Evolutionary conservation across 53 echinoderm and acorn worm species (phyloP), one percentile per base, ranked within the genome.

Genomic region (Patiria pectinifera): DNA sequence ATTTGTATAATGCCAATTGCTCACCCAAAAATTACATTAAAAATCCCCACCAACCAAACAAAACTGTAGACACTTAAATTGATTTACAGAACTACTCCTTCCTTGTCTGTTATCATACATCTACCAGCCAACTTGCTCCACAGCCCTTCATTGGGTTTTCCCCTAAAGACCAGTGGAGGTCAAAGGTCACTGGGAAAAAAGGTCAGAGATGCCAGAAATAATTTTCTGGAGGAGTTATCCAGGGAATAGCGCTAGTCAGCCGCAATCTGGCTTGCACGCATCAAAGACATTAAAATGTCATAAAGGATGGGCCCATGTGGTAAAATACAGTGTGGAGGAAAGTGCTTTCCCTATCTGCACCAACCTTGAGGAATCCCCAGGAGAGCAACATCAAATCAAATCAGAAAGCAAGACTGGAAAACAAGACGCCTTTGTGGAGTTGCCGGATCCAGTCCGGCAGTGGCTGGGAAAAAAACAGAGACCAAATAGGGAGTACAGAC

Each of bases 231-330:
- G 48, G 62, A 71, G 86, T 86, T 72, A 22, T 49, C 86, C 22
- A 53, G 74, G 86, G 86, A 49, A 75, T 49, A 58, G 47, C 13
- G 13, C 35, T 25, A 3, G 59, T 43, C 76, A 26, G 16, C 76
- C 26, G 78, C 77, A 76, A 24, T 35, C 45, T 44, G 18, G 18
- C 43, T 86, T 48, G 75, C 72, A 71, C 45, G 75, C 72, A 71
- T 86, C 72, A 86, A 70, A 23, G 88, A 77, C 88, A 88, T 88
- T 88, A 88, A 88, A 88, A 88, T 88, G 88, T 88, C 88, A 88
- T 88, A 88, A 88, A 88, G 78, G 88, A 88, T 78, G 78, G 77
- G 45, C 88, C 88, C 88, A 77, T 88, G 88, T 88, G 88, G 88
- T 76, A 76, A 88, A 88, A 78, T 87, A 88, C 78, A n/a, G 77